Evolutionary conservation across 2,888 invertebrate species (phyloP).

Genomic region (Watsonalla cultraria): DNA sequence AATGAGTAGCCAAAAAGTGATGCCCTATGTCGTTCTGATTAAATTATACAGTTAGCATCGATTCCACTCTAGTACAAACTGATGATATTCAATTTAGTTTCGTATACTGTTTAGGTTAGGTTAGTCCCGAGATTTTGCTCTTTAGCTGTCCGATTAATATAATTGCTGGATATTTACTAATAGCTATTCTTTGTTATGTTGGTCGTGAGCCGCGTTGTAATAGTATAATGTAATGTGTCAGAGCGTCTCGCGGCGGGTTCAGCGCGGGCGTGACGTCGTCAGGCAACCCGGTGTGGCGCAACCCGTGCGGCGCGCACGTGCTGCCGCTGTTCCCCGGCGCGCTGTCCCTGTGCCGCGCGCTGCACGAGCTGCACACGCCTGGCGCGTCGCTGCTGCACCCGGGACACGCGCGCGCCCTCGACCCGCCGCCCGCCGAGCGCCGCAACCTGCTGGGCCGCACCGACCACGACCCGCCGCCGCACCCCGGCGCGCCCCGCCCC

Average conservation of each 20-base stretch:
- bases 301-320: conserved; percentile 91
- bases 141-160: too few species aligned
- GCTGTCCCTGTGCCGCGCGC: conserved; percentile 85
- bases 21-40: too few species aligned
- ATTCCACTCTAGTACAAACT: too few species aligned
- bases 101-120: too few species aligned
- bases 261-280: conserved; percentile 85
- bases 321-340: conserved; percentile 89
- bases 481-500: conserved; percentile 80
- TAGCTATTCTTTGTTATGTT: too few species aligned
- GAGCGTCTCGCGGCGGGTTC: conserved; percentile 91
- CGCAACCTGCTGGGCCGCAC: conserved; percentile 84
- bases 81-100: too few species aligned
- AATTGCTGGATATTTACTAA: too few species aligned
- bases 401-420: conserved; percentile 84
- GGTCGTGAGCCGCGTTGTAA: too few species aligned
- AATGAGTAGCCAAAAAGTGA: too few species aligned
- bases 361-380: conserved; percentile 89
- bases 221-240: conserved; percentile 11
- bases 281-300: conserved; percentile 89
- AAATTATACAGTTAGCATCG: too few species aligned
- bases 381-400: conserved; percentile 81
- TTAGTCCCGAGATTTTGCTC: too few species aligned
- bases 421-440: conserved; percentile 86
- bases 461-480: conserved; percentile 63